These are phyloP conservation scores for Pseudomyrmex dendroicus DNA, from an alignment of 1,140 invertebrate genomes.

Conservation along the genomic window DNA sequence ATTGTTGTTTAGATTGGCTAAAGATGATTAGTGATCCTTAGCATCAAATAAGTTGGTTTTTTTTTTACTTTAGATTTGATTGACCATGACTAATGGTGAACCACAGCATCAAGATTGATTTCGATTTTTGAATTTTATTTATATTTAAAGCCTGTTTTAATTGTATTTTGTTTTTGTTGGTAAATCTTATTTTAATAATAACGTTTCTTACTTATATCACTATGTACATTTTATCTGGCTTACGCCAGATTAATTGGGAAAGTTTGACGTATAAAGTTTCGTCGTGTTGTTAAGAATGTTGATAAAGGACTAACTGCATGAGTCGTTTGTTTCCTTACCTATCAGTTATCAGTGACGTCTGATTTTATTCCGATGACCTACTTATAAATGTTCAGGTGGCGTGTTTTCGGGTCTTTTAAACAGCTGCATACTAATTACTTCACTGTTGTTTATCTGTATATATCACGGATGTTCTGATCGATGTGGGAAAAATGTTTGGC, in stretches of 20 bases:
- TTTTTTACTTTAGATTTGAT: too few relatives aligned
- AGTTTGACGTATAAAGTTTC: background rate
- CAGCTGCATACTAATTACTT: slow-evolving; percentile 36
- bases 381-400: slow-evolving; percentile 64
- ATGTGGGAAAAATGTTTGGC: background rate
- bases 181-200: too few relatives aligned
- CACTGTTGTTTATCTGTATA: background rate
- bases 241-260: background rate
- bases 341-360: slow-evolving; percentile 44
- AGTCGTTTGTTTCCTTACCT: slow-evolving; percentile 3
- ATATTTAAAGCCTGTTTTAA: too few relatives aligned
- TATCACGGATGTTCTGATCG: background rate
- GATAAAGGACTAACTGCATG: slow-evolving; percentile 38
- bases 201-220: too few relatives aligned
- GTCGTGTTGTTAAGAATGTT: background rate
- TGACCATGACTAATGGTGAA: too few relatives aligned
- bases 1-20: too few relatives aligned
- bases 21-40: too few relatives aligned
- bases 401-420: slow-evolving; percentile 68
- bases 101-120: too few relatives aligned
- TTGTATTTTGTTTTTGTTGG: too few relatives aligned
- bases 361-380: slow-evolving; percentile 65
- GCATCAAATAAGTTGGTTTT: too few relatives aligned
- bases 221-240: too few relatives aligned
- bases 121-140: too few relatives aligned